Percentiles rank a stretch among this genome's conserved stretches.
Evolutionary conservation across 1,140 invertebrate species (phyloP).

Genomic region (Caenorhabditis remanei): DNA sequence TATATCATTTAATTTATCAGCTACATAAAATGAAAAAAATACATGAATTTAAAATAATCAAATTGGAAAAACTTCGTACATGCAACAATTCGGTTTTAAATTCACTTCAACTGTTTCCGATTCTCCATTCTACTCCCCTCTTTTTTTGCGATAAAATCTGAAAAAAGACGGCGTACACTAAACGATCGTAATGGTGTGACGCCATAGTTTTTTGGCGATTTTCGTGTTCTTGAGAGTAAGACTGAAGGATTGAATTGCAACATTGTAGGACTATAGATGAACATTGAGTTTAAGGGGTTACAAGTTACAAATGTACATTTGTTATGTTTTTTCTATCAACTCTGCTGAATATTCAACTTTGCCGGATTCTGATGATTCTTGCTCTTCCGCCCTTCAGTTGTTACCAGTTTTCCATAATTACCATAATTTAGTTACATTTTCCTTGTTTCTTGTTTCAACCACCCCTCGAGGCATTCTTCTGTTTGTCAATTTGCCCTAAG

Average conservation of each 20-base stretch:
- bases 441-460: constrained; percentile 1
- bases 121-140: background rate
- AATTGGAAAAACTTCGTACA: no score
- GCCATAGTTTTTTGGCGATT: constrained; percentile 17
- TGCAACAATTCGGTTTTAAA: no score
- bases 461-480: constrained; percentile 21
- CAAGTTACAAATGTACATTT: background rate
- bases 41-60: no score
- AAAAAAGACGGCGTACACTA: background rate
- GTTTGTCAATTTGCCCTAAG: constrained; percentile 2
- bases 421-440: constrained; percentile 21
- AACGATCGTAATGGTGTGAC: constrained; percentile 55
- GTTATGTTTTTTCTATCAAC: no score
- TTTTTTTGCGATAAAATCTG: constrained; percentile 34
- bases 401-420: constrained; percentile 32
- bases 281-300: background rate
- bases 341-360: no score
- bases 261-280: background rate
- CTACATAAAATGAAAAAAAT: no score
- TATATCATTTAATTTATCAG: no score
- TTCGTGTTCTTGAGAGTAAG: constrained; percentile 14
- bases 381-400: background rate
- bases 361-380: no score
- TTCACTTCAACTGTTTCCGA: background rate
- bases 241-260: background rate